These are phyloP conservation scores for Polymixis flavicincta DNA, from an alignment of 2,888 invertebrate genomes.

Conservation along the genomic window DNA sequence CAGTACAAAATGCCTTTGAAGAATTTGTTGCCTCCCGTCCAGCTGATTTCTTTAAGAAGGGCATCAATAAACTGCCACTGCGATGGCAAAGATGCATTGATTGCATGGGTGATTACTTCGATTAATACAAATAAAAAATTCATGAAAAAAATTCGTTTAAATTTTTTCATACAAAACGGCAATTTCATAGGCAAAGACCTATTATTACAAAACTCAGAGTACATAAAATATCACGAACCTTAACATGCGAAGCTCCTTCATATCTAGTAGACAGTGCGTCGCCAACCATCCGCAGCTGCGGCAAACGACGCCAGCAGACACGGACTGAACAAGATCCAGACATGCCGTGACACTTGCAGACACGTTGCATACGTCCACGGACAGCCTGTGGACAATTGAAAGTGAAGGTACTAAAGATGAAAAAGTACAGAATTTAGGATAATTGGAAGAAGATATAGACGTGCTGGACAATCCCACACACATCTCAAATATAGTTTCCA, in stretches of 20 bases:
- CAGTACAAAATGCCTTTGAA: too few relatives aligned
- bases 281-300: constrained; percentile 94
- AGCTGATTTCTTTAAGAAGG: too few relatives aligned
- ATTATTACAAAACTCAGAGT: too few relatives aligned
- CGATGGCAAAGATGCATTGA: too few relatives aligned
- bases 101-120: too few relatives aligned
- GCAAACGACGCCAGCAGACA: constrained; percentile 97
- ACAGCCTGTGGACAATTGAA: constrained; percentile 88
- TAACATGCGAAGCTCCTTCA: constrained; percentile 96
- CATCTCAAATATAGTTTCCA: too few relatives aligned
- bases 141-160: too few relatives aligned
- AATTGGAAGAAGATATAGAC: background rate
- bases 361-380: constrained; percentile 95
- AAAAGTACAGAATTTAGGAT: background rate
- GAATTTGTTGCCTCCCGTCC: too few relatives aligned
- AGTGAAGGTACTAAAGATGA: background rate
- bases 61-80: too few relatives aligned
- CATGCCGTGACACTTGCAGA: constrained; percentile 98
- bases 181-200: too few relatives aligned
- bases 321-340: constrained; percentile 97
- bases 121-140: too few relatives aligned
- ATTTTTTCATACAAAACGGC: too few relatives aligned
- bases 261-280: constrained; percentile 94
- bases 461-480: background rate
- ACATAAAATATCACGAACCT: constrained; percentile 77